Base-by-base conservation (phyloP, 2,113 vertebrate species). In the Pachycephala philippinensis region DNA sequence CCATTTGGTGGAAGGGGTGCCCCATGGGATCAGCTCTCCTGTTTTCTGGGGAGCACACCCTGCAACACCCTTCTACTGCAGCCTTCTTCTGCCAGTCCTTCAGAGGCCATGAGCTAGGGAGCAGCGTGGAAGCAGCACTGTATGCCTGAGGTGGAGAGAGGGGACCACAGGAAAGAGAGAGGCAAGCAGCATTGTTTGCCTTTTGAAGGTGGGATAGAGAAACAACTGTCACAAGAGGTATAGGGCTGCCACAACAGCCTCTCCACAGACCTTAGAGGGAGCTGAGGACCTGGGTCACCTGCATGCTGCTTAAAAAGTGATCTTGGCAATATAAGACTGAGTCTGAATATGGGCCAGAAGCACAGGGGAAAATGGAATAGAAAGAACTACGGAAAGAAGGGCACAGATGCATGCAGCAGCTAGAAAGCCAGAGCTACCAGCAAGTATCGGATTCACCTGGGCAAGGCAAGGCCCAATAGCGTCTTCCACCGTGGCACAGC, bases 121-220 rank as follows among this genome's bases (percentile, higher is more conserved):
- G 37, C 19, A 65, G 42, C 1, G 0, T 56, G 60, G 69, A 78
- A 84, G 52, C 15, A 66, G 64, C 39, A 44, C 0, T 0, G 3
- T 4, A 3, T 74, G 33, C 30, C 69, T 60, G 44, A 81, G 17
- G 24, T 56, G 11, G 74, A 21, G 14, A 40, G 3, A 54, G 8
- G 18, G n/a, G 31, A 45, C n/a, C 5, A 15, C 7, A 16, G 19
- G 31, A 76, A 26, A 71, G 44, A 90, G 39, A 54, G 8, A 37
- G 10, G 2, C 52, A 50, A 77, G 40, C n/a, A 50, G 50, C 35
- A 44, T 44, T 64, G 45, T 40, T 44, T 69, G 39, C 24, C 23
- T 69, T 89, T 86, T 83, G 59, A 56, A 61, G 35, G 8, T 53
- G 24, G 30, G 13, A 14, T 60, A 80, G 37, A 89, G n/a, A 83